A percentile compares a stretch with the other conserved stretches of the same genome.
phyloP scores from a whole-genome alignment of 2,888 invertebrate genomes.

The Tachystola acroxantha region DNA sequence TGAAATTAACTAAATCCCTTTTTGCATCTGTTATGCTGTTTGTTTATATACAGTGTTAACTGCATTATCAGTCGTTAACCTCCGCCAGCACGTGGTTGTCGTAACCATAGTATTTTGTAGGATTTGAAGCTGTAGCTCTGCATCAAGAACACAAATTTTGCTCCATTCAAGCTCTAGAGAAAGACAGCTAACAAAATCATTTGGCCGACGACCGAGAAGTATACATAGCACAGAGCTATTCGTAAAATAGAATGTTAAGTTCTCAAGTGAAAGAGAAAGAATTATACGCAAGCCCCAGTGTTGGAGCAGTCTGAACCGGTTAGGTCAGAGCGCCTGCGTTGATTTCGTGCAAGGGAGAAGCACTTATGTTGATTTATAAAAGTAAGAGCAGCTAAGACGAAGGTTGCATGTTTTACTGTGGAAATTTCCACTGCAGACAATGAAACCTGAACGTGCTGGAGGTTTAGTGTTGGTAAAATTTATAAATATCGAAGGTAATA shows the following conservation, averaged over 20 bases:
- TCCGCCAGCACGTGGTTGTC: slow-evolving; percentile 67
- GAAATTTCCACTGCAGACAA: slow-evolving; percentile 77
- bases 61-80: slow-evolving; percentile 72
- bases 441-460: slow-evolving; percentile 68
- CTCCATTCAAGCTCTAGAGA: slow-evolving; percentile 76
- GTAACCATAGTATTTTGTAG: slow-evolving; percentile 69
- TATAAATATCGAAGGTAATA: slow-evolving; percentile 16
- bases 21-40: slow-evolving; percentile 30
- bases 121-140: slow-evolving; percentile 77
- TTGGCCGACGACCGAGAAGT: slow-evolving; percentile 76
- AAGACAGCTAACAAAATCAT: slow-evolving; percentile 76
- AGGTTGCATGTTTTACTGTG: slow-evolving; percentile 73
- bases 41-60: slow-evolving; percentile 70
- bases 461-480: slow-evolving; percentile 31
- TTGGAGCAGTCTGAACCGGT: slow-evolving; percentile 51
- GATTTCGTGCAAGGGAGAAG: slow-evolving; percentile 53
- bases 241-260: slow-evolving; percentile 74
- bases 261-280: slow-evolving; percentile 52
- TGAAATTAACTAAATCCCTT: too few species aligned
- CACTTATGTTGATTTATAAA: slow-evolving; percentile 29
- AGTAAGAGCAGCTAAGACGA: slow-evolving; percentile 49
- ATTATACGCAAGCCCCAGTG: slow-evolving; percentile 32
- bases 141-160: slow-evolving; percentile 68
- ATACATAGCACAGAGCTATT: slow-evolving; percentile 77
- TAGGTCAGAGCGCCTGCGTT: slow-evolving; percentile 72